Evolutionary conservation across 2,113 vertebrate genomes (phyloP), one percentile per base, ranked within the genome.

Genomic region (Lepus europaeus): DNA sequence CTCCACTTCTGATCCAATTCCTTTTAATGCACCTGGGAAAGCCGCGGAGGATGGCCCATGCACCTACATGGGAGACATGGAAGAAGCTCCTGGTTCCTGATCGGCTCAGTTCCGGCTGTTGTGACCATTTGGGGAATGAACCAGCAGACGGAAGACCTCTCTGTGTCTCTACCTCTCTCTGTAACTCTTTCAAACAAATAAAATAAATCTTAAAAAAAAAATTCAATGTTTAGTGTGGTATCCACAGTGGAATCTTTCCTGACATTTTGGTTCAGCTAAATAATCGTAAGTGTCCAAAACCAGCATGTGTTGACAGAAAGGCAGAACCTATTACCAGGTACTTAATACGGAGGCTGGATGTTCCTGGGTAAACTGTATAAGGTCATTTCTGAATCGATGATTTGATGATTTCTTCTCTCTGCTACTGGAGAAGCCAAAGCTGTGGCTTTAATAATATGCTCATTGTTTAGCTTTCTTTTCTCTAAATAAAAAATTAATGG

Each of bases 201-300:
- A 45, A 45, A 45, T 45, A 45, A 45, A 45, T 45, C 74, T 61
- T 49, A 5, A 23, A 56, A 91, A 91, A 74, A 3, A 88, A n/a
- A 87, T 5, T 29, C n/a, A 69, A 73, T 78, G n/a, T 13, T 90
- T 63, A 85, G 6, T 68, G 14, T 36, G 22, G 14, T 61, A 9
- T 91, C 77, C 20, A 12, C 6, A 70, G 25, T 76, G 27, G 51
- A 63, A 39, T 4, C n/a, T 70, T 63, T 93, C 69, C 12, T 36
- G n/a, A 56, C 27, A 70, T 70, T 88, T 79, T 83, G 29, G 29
- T n/a, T 96, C 23, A 73, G 17, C 19, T 81, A 83, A 87, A 91
- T 29, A 73, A 39, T 69, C 79, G 66, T n/a, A 66, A n/a, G 66
- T 64, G 14, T 77, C 56, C 45, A 36, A 64, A 92, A 84, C 51